Evolutionary conservation across 2,888 invertebrate species (phyloP), one percentile per base, ranked within the genome.

Genomic region (Stenichneumon culpator): DNA sequence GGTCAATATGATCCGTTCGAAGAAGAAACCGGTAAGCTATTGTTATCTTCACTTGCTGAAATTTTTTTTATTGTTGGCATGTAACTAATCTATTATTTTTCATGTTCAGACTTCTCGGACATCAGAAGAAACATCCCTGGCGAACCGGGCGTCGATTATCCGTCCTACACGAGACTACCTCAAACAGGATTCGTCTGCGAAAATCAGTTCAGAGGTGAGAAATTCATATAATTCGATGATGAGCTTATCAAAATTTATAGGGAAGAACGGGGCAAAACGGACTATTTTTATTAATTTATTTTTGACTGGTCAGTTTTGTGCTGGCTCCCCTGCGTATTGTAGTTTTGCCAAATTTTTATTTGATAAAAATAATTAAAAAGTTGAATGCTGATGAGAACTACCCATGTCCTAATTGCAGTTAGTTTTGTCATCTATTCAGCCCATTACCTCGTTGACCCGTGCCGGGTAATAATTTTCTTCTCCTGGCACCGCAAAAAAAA

Each of bases 61-160:
- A 32, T 63, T 32, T 63, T 0, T 14, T 1, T n/a, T n/a, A 32
- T 32, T 2, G 9, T 44, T 28, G 32, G 14, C 84, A 85, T 75
- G 81, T n/a, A 47, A 47, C 44, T 47, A 3, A 16, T 16, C 16
- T 4, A 32, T 63, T 14, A 9, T 28, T 28, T 47, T n/a, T 25
- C 85, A 84, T 75, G 79, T 32, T 60, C 90, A 90, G 94, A 92
- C 84, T 90, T 93, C 63, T 95, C 96, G 94, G 95, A 96, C 91
- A 95, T 96, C 86, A 94, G 96, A 78, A 95, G 95, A 72, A 95
- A 96, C 22, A 96, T 96, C 68, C 96, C 96, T 6, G 96, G 96
- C 0, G 95, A 96, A 89, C 96, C 96, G 0, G 96, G 96, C 19
- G 94, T 94, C 63, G 96, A 96, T 93, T 97, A 96, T 91, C 96